Evolutionary conservation across 2,113 vertebrate genomes (phyloP), one percentile per base, ranked within the genome.

Genomic region (Corynorhinus townsendii): DNA sequence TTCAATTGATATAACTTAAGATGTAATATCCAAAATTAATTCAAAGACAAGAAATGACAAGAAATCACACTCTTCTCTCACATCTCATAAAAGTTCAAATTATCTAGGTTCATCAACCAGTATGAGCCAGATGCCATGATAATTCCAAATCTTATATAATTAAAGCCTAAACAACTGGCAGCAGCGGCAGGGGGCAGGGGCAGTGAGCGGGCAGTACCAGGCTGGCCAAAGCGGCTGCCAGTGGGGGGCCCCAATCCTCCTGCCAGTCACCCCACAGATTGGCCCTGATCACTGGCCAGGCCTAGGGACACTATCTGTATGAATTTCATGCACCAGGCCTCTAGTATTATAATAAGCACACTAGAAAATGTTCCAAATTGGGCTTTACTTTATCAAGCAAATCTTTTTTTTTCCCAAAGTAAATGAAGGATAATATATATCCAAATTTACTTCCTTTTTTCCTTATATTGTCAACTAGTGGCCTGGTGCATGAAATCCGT

Each of bases 11-110:
- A 1, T 82, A 82, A 69, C 38, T 86, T 68, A 93, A 33, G 17
- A 45, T 35, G 52, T 17, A 26, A 71, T 24, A 26, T 26, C 16
- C 17, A 73, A 90, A 91, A 43, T 49, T 47, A 82, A 52, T 95
- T 85, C 5, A 88, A 77, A 90, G 54, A 45, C 28, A 82, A 94
- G 12, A 76, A 79, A 83, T 62, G 54, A 45, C 28, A 81, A 94
- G 12, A 77, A 80, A 83, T 69, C 1, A 75, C 4, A n/a, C 0
- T 7, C 35, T 64, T 69, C 52, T 62, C 4, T 86, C 11, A 0
- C 28, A 69, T 33, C 40, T 86, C 88, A 69, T 72, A 83, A 83
- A 75, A 54, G 16, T 14, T 7, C 49, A 75, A 86, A 83, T 96
- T 87, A 22, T 73, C 40, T 38, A 91, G n/a, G 4, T 4, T 62